phyloP scores from a whole-genome alignment of 2,888 invertebrate genomes.

The Caenorhabditis sinica region DNA sequence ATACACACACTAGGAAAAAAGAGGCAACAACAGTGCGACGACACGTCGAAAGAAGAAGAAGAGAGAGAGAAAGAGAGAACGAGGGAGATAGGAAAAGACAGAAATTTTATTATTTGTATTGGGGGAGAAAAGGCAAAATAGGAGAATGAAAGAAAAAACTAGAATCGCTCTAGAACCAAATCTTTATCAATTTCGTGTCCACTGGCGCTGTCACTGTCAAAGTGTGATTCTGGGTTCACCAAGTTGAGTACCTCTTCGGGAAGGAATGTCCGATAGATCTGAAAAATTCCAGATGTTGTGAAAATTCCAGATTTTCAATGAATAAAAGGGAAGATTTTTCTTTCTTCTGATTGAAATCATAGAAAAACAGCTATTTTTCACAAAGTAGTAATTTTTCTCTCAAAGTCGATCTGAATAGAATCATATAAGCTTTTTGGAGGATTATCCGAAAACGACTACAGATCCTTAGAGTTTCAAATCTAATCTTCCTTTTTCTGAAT shows the following conservation, averaged over 20 bases:
- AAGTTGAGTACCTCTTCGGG: slow-evolving; percentile 71
- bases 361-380: no score
- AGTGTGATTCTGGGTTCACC: slow-evolving; percentile 70
- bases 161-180: not conserved
- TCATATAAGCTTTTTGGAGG: no score
- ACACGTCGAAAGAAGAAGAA: not conserved
- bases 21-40: not conserved
- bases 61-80: not conserved
- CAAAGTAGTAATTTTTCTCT: no score
- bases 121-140: not conserved
- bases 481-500: no score
- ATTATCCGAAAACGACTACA: no score
- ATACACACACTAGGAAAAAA: not conserved
- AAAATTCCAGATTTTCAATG: no score
- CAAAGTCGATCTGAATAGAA: no score
- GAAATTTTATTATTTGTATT: not conserved
- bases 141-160: not conserved
- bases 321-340: no score
- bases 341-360: no score
- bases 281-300: slow-evolving; percentile 3
- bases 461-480: no score
- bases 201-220: slow-evolving; percentile 50
- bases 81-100: not conserved
- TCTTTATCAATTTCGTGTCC: not conserved
- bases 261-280: slow-evolving; percentile 74